Base-by-base conservation (phyloP, 2,888 invertebrate species). In the Reticulitermes lucifugus region DNA sequence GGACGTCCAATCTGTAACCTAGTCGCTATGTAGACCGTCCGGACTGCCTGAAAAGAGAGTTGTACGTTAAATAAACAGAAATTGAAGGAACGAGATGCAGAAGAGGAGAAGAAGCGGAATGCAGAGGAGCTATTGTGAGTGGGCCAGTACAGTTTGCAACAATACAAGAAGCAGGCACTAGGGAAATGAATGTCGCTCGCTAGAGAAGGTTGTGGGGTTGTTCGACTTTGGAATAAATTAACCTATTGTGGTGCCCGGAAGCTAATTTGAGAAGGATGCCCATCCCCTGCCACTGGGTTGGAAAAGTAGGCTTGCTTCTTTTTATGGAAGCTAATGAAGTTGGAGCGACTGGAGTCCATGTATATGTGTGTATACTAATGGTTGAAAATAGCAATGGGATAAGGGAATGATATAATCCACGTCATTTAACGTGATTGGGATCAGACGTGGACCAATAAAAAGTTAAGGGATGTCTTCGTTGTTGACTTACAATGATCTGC, bases 241-340 rank as follows among this genome's bases (percentile, higher is more conserved):
- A 88, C 85, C 87, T 87, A 86, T 87, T 88, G 87, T 87, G 81
- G 86, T 84, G 84, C 81, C 84, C 73, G 85, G 88, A 87, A 88
- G 86, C 87, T 87, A 88, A 88, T 88, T 88, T 88, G 86, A 87
- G 87, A 87, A 87, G 86, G 86, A 86, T 79, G 79, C 80, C 46
- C 80, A 43, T 22, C 35, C 71, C 80, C 60, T 43, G 25, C 29
- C 35, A 46, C 71, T 65, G 65, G 55, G 21, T 79, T 25, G 82
- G 65, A 35, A 60, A 77, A 79, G 75, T 41, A 79, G 46, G 79
- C 70, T 65, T 82, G 55, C 83, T 79, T 83, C 83, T 83, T 85
- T 85, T 83, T 81, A 70, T 73, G 25, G 65, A 59, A 55, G 79
- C 84, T 84, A 79, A 84, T 84, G 84, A 79, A 84, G 84, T 55